Percentiles rank a stretch among this genome's conserved stretches.
Conservation (phyloP, 1,140 invertebrate species). For the Trinorchestia longiramus region DNA sequence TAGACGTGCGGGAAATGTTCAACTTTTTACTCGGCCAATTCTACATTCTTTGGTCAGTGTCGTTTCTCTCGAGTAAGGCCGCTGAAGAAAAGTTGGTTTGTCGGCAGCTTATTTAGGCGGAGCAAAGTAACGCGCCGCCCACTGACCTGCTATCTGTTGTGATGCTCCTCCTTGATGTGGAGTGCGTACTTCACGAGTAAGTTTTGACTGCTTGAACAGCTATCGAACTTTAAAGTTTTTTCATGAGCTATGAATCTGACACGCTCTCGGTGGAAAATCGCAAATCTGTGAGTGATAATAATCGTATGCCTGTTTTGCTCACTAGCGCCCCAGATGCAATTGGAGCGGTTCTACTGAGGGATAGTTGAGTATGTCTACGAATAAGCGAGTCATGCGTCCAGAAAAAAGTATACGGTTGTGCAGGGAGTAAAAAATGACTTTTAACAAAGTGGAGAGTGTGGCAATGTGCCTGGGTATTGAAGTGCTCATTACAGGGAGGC, state of each 20-base stretch:
- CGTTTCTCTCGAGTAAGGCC: conserved; percentile 45
- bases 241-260: conserved; percentile 42
- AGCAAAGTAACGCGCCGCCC: neutral
- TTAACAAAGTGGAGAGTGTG: neutral
- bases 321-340: neutral
- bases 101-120: conserved; percentile 20
- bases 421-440: neutral
- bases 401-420: neutral
- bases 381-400: neutral
- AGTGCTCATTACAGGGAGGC: no score
- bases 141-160: conserved; percentile 7
- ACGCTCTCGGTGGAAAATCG: conserved; percentile 43
- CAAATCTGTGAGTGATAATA: conserved; percentile 51
- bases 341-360: neutral
- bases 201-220: conserved; percentile 33
- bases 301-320: conserved; percentile 6
- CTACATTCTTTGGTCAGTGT: conserved; percentile 52
- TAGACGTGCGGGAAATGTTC: neutral
- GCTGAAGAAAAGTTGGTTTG: conserved; percentile 50
- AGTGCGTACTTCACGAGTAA: conserved; percentile 23
- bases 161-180: neutral
- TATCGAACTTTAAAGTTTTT: conserved; percentile 40
- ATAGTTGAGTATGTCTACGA: neutral
- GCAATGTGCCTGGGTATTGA: neutral
- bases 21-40: conserved; percentile 45